These are phyloP conservation scores for Oenanthe oenanthe DNA, from an alignment of 2,113 vertebrate genomes.

Conservation along the genomic window DNA sequence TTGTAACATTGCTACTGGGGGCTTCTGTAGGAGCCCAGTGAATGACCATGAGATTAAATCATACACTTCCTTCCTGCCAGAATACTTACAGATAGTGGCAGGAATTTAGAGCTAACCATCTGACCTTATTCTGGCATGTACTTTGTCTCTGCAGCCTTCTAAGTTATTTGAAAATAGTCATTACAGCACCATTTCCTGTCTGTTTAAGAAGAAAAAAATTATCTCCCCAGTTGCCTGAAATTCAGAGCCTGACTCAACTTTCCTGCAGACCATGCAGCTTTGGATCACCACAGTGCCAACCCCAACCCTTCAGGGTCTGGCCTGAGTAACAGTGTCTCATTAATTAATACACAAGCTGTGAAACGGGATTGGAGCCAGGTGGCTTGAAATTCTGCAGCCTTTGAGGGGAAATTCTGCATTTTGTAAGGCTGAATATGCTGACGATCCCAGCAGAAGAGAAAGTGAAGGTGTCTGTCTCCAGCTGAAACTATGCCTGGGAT, in stretches of 20 bases:
- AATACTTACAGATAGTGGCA: neutral
- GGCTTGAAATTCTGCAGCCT: neutral
- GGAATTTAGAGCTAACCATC: neutral
- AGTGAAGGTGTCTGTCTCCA: neutral
- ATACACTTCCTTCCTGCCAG: neutral
- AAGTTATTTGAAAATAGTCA: neutral
- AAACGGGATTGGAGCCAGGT: neutral
- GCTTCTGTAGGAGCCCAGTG: neutral
- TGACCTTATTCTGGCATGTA: neutral
- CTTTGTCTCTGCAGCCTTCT: neutral
- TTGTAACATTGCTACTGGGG: neutral
- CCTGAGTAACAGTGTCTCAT: neutral
- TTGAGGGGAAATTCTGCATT: neutral
- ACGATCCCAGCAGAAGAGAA: neutral
- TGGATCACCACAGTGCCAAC: neutral
- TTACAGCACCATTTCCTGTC: neutral
- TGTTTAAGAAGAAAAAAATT: neutral
- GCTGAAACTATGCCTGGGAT: neutral
- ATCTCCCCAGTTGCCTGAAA: neutral
- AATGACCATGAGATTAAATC: neutral
- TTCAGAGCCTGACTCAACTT: neutral
- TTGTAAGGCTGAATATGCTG: neutral
- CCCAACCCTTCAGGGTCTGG: neutral
- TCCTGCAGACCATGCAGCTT: neutral
- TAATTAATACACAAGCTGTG: slow-evolving; percentile 22